These are phyloP conservation scores for Etheostoma nigrum DNA, from an alignment of 2,797 vertebrate genomes.

Conservation along the genomic window DNA sequence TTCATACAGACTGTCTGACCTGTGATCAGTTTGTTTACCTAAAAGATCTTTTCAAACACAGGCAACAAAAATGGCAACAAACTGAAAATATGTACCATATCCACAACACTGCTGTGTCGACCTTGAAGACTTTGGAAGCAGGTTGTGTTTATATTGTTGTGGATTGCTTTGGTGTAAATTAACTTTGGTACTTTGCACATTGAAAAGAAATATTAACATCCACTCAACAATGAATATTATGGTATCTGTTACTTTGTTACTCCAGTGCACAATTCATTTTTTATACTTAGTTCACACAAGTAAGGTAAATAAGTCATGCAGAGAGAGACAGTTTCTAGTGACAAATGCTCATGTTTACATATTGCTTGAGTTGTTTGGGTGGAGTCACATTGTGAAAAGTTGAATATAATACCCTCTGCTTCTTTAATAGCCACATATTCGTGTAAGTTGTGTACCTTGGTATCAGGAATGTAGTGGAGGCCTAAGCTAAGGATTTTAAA, in stretches of 20 bases:
- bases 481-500: no score
- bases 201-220: conserved; percentile 40
- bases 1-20: conserved; percentile 26
- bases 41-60: conserved; percentile 34
- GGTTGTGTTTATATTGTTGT: conserved; percentile 60
- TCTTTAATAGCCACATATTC: conserved; percentile 29
- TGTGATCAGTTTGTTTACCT: conserved; percentile 37
- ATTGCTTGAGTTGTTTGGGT: conserved; percentile 47
- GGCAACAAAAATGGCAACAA: conserved; percentile 37
- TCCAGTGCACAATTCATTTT: neutral
- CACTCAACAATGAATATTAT: conserved; percentile 13
- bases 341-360: conserved; percentile 2
- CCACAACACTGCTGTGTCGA: conserved; percentile 15
- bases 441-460: conserved; percentile 10
- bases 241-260: conserved; percentile 19
- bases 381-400: conserved; percentile 60
- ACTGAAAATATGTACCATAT: conserved; percentile 17
- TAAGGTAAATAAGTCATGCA: neutral
- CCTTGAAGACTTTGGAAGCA: conserved; percentile 17
- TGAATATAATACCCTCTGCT: neutral
- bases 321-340: neutral
- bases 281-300: neutral
- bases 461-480: no score
- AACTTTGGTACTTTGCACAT: conserved; percentile 69
- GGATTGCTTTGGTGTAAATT: conserved; percentile 58